Conservation (phyloP, 2,888 invertebrate genomes). For the Drosophila imparisetae region DNA sequence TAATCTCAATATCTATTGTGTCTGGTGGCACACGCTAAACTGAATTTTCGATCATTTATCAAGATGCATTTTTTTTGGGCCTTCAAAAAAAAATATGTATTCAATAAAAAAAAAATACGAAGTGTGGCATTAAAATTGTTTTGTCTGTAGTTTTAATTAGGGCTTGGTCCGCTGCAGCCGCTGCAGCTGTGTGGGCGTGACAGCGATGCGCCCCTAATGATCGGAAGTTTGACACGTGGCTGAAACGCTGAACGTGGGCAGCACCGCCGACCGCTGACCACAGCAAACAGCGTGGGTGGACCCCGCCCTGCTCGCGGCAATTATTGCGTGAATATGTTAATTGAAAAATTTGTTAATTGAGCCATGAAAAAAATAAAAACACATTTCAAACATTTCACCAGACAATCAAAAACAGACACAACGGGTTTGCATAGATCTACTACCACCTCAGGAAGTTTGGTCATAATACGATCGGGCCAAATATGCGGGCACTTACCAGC, state of each 20-base stretch:
- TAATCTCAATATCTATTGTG: slow-evolving; percentile 75
- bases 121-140: slow-evolving; percentile 67
- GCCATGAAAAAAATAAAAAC: slow-evolving; percentile 39
- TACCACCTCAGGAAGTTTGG: slow-evolving; percentile 52
- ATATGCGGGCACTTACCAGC: slow-evolving; percentile 69
- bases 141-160: slow-evolving; percentile 77
- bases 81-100: slow-evolving; percentile 11
- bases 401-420: slow-evolving; percentile 12
- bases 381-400: slow-evolving; percentile 71
- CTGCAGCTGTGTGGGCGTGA: slow-evolving; percentile 56
- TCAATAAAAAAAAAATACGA: slow-evolving; percentile 23
- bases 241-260: slow-evolving; percentile 34
- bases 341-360: slow-evolving; percentile 74
- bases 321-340: slow-evolving; percentile 81
- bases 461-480: slow-evolving; percentile 34
- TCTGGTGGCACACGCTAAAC: slow-evolving; percentile 71
- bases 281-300: slow-evolving; percentile 43
- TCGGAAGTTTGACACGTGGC: slow-evolving; percentile 79
- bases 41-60: slow-evolving; percentile 76
- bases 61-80: slow-evolving; percentile 32
- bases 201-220: slow-evolving; percentile 68
- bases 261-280: slow-evolving; percentile 17
- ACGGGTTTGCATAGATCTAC: slow-evolving; percentile 19
- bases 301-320: slow-evolving; percentile 46
- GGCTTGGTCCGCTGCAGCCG: slow-evolving; percentile 20